Base-by-base conservation (phyloP, 2,888 invertebrate genomes). In the Cloeon dipterum region DNA sequence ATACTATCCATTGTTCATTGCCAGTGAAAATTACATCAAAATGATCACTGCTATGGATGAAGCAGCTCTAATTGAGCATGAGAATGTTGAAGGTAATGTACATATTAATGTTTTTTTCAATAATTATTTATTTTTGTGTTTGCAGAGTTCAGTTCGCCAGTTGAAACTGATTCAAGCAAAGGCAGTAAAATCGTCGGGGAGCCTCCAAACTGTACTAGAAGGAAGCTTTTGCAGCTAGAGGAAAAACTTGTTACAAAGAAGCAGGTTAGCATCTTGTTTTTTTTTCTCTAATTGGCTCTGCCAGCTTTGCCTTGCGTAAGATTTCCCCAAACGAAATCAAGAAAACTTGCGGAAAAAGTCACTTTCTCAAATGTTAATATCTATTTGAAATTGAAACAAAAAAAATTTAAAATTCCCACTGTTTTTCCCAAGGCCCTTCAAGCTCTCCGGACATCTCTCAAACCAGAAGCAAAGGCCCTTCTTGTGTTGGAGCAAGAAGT, bases 1-100 rank as follows among this genome's bases (percentile, higher is more conserved):
- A 54, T 81, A 85, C 55, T 89, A 86, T 55, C 76, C 82, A 37
- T 74, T 85, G 2, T 89, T 89, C 54, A 63, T 89, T 38, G 68
- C 85, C 40, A 86, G 85, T 50, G 79, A 83, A 43, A 73, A 79
- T 47, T 88, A 86, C 52, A 74, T 73, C 44, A 70, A 72, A 40
- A 66, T 78, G 58, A 56, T 74, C 19, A 64, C 65, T 32, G 72
- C 74, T 36, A 61, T 75, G 29, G 67, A 72, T 35, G 68, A 63
- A 38, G 39, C 41, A 17, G 45, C 46, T 17, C 41, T 44, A 20
- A 42, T 38, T 10, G 43, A 43, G 36, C 20, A 13, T 36, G 26
- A 13, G 29, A 36, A 36, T 16, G 21, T 13, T 29, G 36, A 29
- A 13, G 29, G 36, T n/a, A 11, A 26, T 10, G 4, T 32, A 29